Evolutionary conservation across 1,140 invertebrate genomes (phyloP).

Genomic region (Bombus confusus): DNA sequence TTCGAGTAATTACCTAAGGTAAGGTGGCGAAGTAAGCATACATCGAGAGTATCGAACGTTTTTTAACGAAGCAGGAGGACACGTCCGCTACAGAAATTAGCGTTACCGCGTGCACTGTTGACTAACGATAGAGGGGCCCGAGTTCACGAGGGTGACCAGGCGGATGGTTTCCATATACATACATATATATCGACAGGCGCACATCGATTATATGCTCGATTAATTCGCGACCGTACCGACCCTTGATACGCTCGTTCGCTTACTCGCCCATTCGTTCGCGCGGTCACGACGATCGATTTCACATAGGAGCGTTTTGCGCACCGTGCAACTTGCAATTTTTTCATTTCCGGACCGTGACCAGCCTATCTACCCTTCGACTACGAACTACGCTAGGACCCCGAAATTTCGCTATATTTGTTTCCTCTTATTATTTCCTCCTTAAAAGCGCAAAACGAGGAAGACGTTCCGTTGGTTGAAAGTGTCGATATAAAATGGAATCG

Average conservation of each 20-base stretch:
- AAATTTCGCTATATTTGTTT: too few species aligned
- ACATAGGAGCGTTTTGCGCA: constrained; percentile 27
- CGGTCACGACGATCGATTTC: constrained; percentile 67
- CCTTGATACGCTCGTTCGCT: constrained; percentile 66
- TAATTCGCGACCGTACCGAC: constrained; percentile 77
- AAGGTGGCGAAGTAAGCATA: background rate
- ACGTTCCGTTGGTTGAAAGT: background rate
- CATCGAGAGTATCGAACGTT: constrained; percentile 34
- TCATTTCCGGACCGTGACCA: background rate
- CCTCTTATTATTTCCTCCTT: background rate
- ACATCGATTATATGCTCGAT: constrained; percentile 82
- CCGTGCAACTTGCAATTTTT: constrained; percentile 22
- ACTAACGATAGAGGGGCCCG: constrained; percentile 73
- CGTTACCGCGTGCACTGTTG: constrained; percentile 69
- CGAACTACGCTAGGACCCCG: too few species aligned
- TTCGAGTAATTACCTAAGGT: too few species aligned
- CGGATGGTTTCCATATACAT: constrained; percentile 66
- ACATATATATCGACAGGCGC: constrained; percentile 72
- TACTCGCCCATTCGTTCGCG: constrained; percentile 58
- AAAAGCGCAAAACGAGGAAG: background rate
- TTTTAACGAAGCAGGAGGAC: constrained; percentile 58
- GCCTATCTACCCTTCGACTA: background rate
- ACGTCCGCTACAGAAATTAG: constrained; percentile 74
- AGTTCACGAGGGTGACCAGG: constrained; percentile 69
- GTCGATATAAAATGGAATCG: background rate